phyloP scores from a whole-genome alignment of 1,140 invertebrate species.

The Danaus melanippus region DNA sequence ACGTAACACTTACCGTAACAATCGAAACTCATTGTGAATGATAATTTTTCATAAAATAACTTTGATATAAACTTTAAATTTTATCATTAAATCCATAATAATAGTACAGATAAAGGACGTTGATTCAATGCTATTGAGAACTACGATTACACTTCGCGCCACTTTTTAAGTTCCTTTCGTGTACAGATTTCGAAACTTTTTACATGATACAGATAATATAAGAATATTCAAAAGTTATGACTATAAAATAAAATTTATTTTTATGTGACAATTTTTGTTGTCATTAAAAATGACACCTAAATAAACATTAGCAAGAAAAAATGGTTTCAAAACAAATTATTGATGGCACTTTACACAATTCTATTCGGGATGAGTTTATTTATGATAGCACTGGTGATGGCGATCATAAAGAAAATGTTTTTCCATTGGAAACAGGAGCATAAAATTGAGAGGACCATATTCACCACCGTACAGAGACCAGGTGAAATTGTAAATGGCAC shows the following conservation, averaged over 20 bases:
- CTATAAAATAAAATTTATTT: too few relatives aligned
- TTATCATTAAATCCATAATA: too few relatives aligned
- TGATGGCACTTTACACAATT: constrained; percentile 61
- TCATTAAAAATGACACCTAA: too few relatives aligned
- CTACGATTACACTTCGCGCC: too few relatives aligned
- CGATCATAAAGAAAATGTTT: constrained; percentile 62
- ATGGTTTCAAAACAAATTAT: constrained; percentile 1
- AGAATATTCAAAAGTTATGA: too few relatives aligned
- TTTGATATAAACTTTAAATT: constrained; percentile 11
- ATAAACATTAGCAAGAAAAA: too few relatives aligned
- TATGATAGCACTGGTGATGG: constrained; percentile 57
- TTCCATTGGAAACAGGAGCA: constrained; percentile 62
- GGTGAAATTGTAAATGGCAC: constrained; percentile 25
- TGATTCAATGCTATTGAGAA: too few relatives aligned
- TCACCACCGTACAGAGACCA: constrained; percentile 37
- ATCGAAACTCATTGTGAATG: constrained; percentile 31
- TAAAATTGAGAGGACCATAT: constrained; percentile 44
- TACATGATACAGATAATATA: too few relatives aligned
- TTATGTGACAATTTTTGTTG: too few relatives aligned
- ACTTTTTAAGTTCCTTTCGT: too few relatives aligned
- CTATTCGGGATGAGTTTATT: constrained; percentile 62
- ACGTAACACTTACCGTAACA: constrained; percentile 37
- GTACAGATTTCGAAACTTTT: too few relatives aligned
- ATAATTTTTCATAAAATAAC: constrained; percentile 1
- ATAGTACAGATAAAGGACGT: too few relatives aligned